Evolutionary conservation across 2,113 vertebrate genomes (phyloP).

Genomic region (Urocynchramus pylzowi): DNA sequence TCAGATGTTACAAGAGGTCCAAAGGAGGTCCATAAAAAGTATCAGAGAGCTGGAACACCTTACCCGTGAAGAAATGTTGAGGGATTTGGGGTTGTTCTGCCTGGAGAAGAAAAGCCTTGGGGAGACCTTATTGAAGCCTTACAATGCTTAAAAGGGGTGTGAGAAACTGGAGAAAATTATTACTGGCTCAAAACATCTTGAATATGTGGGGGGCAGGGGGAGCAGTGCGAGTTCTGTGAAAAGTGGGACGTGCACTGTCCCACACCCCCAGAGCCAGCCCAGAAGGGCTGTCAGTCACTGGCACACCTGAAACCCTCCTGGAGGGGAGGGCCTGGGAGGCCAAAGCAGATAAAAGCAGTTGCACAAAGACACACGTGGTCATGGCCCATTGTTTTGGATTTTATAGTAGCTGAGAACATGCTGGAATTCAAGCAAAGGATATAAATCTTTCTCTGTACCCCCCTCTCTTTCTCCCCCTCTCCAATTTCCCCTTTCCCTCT

Average conservation of each 20-base stretch:
- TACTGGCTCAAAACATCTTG: not conserved
- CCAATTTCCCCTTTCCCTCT: not conserved
- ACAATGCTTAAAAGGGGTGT: not conserved
- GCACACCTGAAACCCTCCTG: not conserved
- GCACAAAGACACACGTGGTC: accelerated
- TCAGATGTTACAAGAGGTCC: not conserved
- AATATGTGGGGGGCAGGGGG: too few species aligned
- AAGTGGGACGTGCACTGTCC: not conserved
- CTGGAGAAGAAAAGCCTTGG: not conserved
- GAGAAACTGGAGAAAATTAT: not conserved
- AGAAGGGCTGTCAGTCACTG: not conserved
- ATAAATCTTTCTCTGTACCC: not conserved
- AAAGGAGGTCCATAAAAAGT: not conserved
- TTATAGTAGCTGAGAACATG: not conserved
- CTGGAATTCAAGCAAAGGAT: not conserved
- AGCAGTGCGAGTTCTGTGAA: not conserved
- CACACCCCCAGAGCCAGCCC: not conserved
- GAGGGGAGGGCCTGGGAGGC: accelerated
- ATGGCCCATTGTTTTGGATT: not conserved
- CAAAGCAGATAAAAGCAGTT: not conserved
- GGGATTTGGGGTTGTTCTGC: not conserved
- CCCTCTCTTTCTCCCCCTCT: accelerated
- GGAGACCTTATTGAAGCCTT: not conserved
- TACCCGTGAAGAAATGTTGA: not conserved
- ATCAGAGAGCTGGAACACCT: not conserved